Evolutionary conservation across 2,113 vertebrate species (phyloP), one percentile per base, ranked within the genome.

Genomic region (Aptenodytes forsteri): DNA sequence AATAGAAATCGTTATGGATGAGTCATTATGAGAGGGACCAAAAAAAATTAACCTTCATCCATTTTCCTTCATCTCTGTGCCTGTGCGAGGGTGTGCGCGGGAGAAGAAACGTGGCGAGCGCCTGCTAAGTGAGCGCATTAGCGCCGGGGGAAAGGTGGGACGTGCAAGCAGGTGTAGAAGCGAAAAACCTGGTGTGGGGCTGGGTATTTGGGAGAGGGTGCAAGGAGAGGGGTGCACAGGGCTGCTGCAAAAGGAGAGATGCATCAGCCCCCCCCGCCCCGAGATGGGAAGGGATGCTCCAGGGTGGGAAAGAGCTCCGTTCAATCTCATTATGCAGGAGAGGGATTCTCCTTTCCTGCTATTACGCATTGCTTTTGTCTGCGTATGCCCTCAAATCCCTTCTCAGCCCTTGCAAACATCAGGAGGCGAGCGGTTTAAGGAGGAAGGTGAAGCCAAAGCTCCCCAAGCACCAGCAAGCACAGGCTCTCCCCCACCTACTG

Each of bases 1-100:
- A 96, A 94, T 95, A 96, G 98, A 98, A 98, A 98, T 97, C 85
- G 78, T 98, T 98, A 98, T 96, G 97, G 97, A 98, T 98, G 98
- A 98, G 97, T 98, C 98, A 98, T 98, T 98, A 98, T 91, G 98
- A 98, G 97, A 97, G 90, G 83, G 93, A 96, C 94, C 71, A 61
- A 95, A 98, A 98, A 97, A 98, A 98, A 98, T 98, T 98, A 97
- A 98, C 97, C 96, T 96, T 91, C 96, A 95, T 96, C 90, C 82
- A 44, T 95, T 98, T 98, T 90, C 94, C 95, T 97, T 94, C 97
- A 84, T 94, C 93, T 91, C 87, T 9, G 69, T 22, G 64, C 23
- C 7, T 62, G 67, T 38, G 80, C 2, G 4, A 72, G 93, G 88
- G 81, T 67, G 78, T 25, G 76, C 12, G 10, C 5, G 0, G 78